Evolutionary conservation across 1,140 invertebrate genomes (phyloP).

Genomic region (Parapsyche elsis): DNA sequence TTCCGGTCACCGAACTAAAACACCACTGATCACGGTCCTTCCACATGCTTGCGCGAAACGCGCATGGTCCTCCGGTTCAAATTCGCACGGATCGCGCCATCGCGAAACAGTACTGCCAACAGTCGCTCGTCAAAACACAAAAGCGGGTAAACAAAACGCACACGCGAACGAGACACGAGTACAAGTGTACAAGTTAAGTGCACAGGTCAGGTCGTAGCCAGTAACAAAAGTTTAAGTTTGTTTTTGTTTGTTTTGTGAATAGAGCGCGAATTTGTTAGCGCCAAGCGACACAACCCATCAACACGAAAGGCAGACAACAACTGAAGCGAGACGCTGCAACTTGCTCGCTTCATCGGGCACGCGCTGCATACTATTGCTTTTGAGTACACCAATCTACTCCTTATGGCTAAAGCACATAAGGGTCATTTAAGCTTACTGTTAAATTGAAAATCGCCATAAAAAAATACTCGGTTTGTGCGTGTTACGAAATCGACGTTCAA

Average conservation of each 20-base stretch:
- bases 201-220: too few species aligned
- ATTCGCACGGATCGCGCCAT: not conserved
- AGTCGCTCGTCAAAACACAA: not conserved
- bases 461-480: not conserved
- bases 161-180: too few species aligned
- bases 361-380: not conserved
- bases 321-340: constrained; percentile 49
- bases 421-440: not conserved
- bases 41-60: not conserved
- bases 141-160: too few species aligned
- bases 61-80: not conserved
- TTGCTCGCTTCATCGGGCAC: constrained; percentile 51
- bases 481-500: not conserved
- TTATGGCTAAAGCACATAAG: not conserved
- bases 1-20: not conserved
- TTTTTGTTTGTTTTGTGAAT: constrained; percentile 1
- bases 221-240: not conserved
- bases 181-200: too few species aligned
- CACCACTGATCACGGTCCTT: not conserved
- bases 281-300: constrained; percentile 19
- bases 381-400: not conserved
- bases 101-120: too few species aligned
- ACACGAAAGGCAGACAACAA: constrained; percentile 25
- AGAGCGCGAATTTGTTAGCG: not conserved
- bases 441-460: not conserved